Percentiles rank a stretch among this genome's conserved stretches.
Conservation (phyloP, 2,113 vertebrate species). For the Euleptes europaea region DNA sequence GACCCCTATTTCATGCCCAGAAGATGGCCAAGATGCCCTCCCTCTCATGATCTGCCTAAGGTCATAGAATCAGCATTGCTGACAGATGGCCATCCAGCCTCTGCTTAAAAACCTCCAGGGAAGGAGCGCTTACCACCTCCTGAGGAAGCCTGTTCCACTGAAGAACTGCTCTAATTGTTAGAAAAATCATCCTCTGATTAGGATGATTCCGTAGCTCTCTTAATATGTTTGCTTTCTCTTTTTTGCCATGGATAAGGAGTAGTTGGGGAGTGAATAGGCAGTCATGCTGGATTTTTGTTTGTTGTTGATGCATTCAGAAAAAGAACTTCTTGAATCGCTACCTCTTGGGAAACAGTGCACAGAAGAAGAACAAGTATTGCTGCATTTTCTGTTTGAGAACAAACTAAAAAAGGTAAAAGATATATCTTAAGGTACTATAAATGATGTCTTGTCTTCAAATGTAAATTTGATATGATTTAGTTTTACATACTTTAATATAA, state of each 20-base stretch:
- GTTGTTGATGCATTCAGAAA: conserved; percentile 77
- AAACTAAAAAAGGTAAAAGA: conserved; percentile 93
- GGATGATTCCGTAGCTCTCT: not conserved
- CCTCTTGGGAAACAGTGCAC: conserved; percentile 91
- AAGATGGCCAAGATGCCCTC: no score
- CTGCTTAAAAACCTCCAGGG: no score
- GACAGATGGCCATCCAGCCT: no score
- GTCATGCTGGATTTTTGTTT: not conserved
- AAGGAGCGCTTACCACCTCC: no score
- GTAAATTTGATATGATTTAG: conserved; percentile 8
- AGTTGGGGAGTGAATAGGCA: not conserved
- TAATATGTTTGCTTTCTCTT: not conserved
- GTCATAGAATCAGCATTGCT: no score
- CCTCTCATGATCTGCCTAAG: no score
- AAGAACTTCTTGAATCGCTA: conserved; percentile 95
- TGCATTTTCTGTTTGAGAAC: conserved; percentile 96
- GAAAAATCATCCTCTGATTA: no score
- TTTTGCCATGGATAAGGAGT: not conserved
- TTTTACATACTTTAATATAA: not conserved
- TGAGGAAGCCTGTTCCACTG: no score
- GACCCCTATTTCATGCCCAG: no score
- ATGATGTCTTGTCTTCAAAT: not conserved
- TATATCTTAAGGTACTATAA: not conserved
- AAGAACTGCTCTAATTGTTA: no score
- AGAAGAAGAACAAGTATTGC: conserved; percentile 91